Percentiles rank a stretch among this genome's conserved stretches.
phyloP scores from a whole-genome alignment of 2,113 vertebrate genomes.

The Pungitius pungitius region DNA sequence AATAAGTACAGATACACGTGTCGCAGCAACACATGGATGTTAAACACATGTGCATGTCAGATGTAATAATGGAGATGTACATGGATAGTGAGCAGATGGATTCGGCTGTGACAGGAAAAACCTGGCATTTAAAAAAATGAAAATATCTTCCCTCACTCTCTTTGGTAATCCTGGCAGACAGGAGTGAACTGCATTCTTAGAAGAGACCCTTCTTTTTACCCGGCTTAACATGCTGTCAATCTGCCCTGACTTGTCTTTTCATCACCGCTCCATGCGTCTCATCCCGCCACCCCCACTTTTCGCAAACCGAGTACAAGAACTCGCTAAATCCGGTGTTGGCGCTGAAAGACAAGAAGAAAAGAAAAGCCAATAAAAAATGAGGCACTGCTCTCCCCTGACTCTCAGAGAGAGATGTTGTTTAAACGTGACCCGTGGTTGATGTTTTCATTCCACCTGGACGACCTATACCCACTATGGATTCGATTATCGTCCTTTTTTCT shows the following conservation, averaged over 20 bases:
- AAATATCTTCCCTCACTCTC: background rate
- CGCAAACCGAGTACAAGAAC: constrained; percentile 34
- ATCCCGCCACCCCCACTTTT: background rate
- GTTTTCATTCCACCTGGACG: constrained; percentile 59
- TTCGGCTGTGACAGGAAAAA: constrained; percentile 42
- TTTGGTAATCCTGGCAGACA: too few relatives aligned
- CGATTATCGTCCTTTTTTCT: constrained; percentile 14
- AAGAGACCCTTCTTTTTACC: background rate
- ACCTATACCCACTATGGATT: constrained; percentile 52
- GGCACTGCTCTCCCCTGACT: constrained; percentile 45
- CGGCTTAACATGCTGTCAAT: background rate
- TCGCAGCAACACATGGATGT: background rate
- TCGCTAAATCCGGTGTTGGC: constrained; percentile 6
- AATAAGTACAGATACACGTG: background rate
- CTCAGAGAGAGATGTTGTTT: constrained; percentile 61
- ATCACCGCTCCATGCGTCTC: constrained; percentile 24
- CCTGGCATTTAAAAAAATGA: constrained; percentile 18
- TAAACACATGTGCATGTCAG: constrained; percentile 51
- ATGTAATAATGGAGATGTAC: constrained; percentile 46
- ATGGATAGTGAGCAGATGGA: constrained; percentile 38
- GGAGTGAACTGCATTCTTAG: background rate
- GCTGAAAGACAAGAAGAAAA: background rate
- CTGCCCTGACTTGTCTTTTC: background rate
- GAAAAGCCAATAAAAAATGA: constrained; percentile 68
- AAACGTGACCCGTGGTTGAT: constrained; percentile 55